phyloP scores from a whole-genome alignment of 2,888 invertebrate genomes.

The Amphimallon solstitiale region DNA sequence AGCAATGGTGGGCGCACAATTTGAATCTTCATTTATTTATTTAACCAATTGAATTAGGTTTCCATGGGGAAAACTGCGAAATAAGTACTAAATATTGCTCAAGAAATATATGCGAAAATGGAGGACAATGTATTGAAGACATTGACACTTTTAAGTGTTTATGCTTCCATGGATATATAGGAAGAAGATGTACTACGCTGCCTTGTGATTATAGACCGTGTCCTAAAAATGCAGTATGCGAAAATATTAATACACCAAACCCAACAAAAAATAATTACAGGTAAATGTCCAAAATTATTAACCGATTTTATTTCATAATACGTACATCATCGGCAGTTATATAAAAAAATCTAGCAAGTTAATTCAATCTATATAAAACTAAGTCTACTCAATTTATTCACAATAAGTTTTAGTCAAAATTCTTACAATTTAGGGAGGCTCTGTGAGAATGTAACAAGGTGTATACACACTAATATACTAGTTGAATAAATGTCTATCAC shows the following conservation, averaged over 20 bases:
- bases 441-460: too few relatives aligned
- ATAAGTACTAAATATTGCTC: slow-evolving; percentile 64
- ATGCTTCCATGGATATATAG: slow-evolving; percentile 66
- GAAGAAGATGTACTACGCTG: slow-evolving; percentile 66
- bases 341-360: too few relatives aligned
- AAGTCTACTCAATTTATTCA: too few relatives aligned
- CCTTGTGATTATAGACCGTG: slow-evolving; percentile 72
- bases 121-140: slow-evolving; percentile 60
- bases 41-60: slow-evolving; percentile 60
- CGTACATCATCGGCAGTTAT: too few relatives aligned
- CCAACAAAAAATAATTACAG: slow-evolving; percentile 63
- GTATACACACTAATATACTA: too few relatives aligned
- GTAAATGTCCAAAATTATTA: slow-evolving; percentile 50
- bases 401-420: too few relatives aligned
- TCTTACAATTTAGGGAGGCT: too few relatives aligned
- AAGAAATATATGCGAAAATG: slow-evolving; percentile 60
- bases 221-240: slow-evolving; percentile 61
- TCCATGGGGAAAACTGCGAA: slow-evolving; percentile 65
- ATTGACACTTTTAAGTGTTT: slow-evolving; percentile 63
- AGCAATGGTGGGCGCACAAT: too few relatives aligned
- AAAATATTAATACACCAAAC: slow-evolving; percentile 60
- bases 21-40: too few relatives aligned
- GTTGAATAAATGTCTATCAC: too few relatives aligned
- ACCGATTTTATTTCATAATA: too few relatives aligned
- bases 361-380: too few relatives aligned